phyloP scores from a whole-genome alignment of 2,113 vertebrate genomes.

The Oenanthe melanoleuca region DNA sequence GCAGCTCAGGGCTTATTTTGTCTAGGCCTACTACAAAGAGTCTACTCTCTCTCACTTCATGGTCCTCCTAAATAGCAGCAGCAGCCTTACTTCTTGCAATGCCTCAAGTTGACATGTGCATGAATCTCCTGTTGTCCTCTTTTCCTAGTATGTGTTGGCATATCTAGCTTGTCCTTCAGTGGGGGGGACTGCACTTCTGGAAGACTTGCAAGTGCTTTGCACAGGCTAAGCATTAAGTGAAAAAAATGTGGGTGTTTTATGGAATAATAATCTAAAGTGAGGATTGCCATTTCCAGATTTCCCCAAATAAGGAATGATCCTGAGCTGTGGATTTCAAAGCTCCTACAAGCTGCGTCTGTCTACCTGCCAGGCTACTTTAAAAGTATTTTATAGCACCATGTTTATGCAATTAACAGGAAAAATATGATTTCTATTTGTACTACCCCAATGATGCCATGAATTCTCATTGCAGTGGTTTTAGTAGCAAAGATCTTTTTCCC shows the following conservation, averaged over 20 bases:
- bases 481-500: background rate
- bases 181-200: background rate
- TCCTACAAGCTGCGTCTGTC: background rate
- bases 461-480: background rate
- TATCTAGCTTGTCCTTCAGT: background rate
- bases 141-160: background rate
- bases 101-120: background rate
- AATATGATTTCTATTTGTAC: background rate
- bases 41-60: background rate
- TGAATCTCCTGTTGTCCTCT: background rate
- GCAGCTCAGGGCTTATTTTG: background rate
- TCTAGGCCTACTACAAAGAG: background rate
- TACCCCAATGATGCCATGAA: background rate
- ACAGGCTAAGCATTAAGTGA: background rate
- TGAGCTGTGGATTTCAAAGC: background rate
- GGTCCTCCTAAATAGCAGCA: background rate
- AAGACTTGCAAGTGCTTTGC: background rate
- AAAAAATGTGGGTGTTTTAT: background rate
- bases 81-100: background rate
- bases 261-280: background rate
- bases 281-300: background rate
- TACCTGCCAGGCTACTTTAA: background rate
- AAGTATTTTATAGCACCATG: background rate
- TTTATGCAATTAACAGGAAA: background rate
- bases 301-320: background rate